Conservation (phyloP, 2,888 invertebrate genomes). For the Metalampra italica region DNA sequence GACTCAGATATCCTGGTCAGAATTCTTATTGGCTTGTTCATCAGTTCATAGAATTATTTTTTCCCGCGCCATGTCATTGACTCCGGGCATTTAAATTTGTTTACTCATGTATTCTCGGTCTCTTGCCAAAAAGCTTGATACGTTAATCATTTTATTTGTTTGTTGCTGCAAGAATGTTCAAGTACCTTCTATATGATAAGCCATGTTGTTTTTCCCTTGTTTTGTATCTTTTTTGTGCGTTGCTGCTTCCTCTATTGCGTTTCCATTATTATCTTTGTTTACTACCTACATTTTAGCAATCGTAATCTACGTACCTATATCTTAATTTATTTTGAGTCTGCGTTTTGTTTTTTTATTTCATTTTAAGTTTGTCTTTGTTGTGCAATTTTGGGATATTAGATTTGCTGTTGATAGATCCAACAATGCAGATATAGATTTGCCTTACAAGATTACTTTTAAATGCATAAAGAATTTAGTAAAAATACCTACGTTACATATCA, state of each 20-base stretch:
- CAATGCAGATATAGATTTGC: no score
- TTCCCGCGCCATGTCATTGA: conserved; percentile 55
- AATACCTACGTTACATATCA: no score
- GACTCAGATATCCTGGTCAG: conserved; percentile 19
- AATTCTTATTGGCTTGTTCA: conserved; percentile 3
- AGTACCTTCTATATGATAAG: conserved; percentile 1
- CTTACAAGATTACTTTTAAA: no score
- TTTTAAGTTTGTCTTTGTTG: neutral
- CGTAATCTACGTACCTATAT: conserved; percentile 3
- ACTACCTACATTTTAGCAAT: conserved; percentile 12
- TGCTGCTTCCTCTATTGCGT: conserved; percentile 44
- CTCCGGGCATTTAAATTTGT: conserved; percentile 49
- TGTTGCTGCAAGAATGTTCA: conserved; percentile 7
- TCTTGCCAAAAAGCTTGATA: conserved; percentile 51
- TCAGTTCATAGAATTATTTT: conserved; percentile 39
- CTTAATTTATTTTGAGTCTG: neutral
- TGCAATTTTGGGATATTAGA: neutral
- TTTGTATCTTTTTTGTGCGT: conserved; percentile 49
- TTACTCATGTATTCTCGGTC: conserved; percentile 47
- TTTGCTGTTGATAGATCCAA: no score
- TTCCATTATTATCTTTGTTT: conserved; percentile 33
- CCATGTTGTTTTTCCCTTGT: conserved; percentile 31
- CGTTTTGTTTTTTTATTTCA: neutral
- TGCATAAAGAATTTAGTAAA: no score
- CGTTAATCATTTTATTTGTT: conserved; percentile 41